A percentile compares a stretch with the other conserved stretches of the same genome.
Conservation (phyloP, 2,888 invertebrate species). For the Caenorhabditis wallacei region DNA sequence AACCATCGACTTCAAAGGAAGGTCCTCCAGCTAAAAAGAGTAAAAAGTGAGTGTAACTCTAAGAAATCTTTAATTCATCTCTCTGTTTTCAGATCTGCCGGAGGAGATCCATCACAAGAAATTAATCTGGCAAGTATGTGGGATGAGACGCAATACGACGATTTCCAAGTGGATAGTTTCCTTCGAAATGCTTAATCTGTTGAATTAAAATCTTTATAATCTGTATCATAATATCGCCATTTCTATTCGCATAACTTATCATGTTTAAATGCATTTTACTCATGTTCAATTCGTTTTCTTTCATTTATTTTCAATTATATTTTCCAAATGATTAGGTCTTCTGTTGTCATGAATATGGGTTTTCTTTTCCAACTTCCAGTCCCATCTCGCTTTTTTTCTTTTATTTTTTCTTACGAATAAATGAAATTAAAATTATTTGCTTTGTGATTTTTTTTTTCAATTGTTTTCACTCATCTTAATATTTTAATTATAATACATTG, state of each 20-base stretch:
- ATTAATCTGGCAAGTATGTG: slow-evolving; percentile 80
- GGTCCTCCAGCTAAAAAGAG: slow-evolving; percentile 51
- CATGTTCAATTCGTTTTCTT: slow-evolving; percentile 7
- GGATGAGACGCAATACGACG: slow-evolving; percentile 82
- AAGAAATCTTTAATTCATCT: no score
- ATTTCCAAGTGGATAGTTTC: slow-evolving; percentile 68
- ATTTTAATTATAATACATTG: background rate
- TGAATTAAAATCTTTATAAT: background rate
- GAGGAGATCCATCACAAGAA: slow-evolving; percentile 63
- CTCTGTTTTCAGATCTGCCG: slow-evolving; percentile 27
- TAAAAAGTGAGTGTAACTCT: slow-evolving; percentile 24
- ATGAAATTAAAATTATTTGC: no score
- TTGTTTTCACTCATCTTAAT: background rate
- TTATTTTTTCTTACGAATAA: background rate
- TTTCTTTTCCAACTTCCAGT: background rate
- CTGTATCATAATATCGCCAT: slow-evolving; percentile 29
- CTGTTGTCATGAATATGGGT: slow-evolving; percentile 23
- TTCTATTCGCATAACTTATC: slow-evolving; percentile 33
- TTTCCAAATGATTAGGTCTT: background rate
- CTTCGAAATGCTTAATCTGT: slow-evolving; percentile 38
- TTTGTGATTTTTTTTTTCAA: slow-evolving; percentile 2
- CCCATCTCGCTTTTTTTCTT: background rate
- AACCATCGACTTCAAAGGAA: background rate
- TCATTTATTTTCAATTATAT: background rate
- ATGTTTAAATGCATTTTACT: slow-evolving; percentile 41